A percentile compares a stretch with the other conserved stretches of the same genome.
Conservation (phyloP, 2,797 vertebrate species). For the Luscinia luscinia region DNA sequence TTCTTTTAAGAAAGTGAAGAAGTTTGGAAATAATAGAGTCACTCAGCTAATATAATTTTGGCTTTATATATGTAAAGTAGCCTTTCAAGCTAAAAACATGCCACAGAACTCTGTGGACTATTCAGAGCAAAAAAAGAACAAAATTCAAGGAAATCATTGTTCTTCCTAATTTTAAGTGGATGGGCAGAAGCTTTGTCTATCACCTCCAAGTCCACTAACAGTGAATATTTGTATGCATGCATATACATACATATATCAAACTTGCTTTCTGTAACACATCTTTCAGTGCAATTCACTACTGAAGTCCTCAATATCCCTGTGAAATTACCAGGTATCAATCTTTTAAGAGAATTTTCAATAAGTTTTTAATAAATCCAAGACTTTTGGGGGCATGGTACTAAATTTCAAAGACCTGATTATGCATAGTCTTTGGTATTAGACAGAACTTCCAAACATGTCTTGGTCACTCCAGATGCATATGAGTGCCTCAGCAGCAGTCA, state of each 20-base stretch:
- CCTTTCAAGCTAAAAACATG: not conserved
- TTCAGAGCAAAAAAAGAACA: not conserved
- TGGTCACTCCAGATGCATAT: not conserved
- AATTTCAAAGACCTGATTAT: not conserved
- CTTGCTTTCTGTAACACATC: not conserved
- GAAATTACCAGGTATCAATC: not conserved
- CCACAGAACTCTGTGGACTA: not conserved
- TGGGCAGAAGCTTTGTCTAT: not conserved
- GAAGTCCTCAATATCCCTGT: not conserved
- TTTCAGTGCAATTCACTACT: not conserved
- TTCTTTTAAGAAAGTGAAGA: not conserved
- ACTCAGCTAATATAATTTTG: not conserved
- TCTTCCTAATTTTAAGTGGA: not conserved
- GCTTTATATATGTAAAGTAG: rapidly evolving
- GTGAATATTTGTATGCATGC: not conserved
- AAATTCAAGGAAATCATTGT: not conserved
- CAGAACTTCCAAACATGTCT: not conserved
- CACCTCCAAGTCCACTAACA: not conserved
- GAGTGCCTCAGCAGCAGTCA: not conserved
- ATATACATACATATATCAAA: not conserved
- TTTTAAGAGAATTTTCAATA: not conserved
- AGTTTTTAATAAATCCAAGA: not conserved
- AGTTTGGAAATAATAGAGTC: not conserved
- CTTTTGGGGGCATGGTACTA: not conserved
- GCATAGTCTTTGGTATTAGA: not conserved